Percentiles rank a stretch among this genome's conserved stretches.
Conservation (phyloP, 1,140 invertebrate genomes). For the Metaphire vulgaris region DNA sequence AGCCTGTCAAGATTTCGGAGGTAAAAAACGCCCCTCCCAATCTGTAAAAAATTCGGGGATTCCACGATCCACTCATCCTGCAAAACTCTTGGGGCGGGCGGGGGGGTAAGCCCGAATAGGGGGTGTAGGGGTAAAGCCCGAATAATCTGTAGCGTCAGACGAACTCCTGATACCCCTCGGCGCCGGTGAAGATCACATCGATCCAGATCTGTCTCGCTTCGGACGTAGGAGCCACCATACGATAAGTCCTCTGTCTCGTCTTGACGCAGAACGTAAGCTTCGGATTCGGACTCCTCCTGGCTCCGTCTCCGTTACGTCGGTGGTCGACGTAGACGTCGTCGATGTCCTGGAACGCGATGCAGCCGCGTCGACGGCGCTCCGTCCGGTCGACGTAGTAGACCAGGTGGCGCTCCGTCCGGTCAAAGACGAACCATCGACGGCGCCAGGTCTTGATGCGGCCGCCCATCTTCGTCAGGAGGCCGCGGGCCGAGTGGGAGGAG, state of each 20-base stretch:
- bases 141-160: too few species aligned
- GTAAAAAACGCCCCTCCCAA: too few species aligned
- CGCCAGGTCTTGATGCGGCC: constrained; percentile 85
- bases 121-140: too few species aligned
- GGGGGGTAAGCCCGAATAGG: too few species aligned
- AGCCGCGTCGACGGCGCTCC: constrained; percentile 77
- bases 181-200: constrained; percentile 85
- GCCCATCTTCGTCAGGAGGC: constrained; percentile 85
- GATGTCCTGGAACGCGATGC: constrained; percentile 92
- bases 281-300: constrained; percentile 83
- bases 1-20: too few species aligned
- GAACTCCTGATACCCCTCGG: constrained; percentile 67
- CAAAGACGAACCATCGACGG: constrained; percentile 94
- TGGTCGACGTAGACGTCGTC: constrained; percentile 96
- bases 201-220: constrained; percentile 95
- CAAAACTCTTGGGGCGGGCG: too few species aligned
- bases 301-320: constrained; percentile 60
- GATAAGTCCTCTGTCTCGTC: constrained; percentile 78
- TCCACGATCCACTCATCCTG: too few species aligned
- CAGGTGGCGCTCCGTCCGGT: constrained; percentile 71
- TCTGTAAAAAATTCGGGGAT: too few species aligned
- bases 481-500: constrained; percentile 69
- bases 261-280: constrained; percentile 91
- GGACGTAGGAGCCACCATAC: constrained; percentile 85
- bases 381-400: constrained; percentile 84